A percentile compares a stretch with the other conserved stretches of the same genome.
Evolutionary conservation across 2,113 vertebrate species (phyloP).

Genomic region (Sebastes fasciatus): DNA sequence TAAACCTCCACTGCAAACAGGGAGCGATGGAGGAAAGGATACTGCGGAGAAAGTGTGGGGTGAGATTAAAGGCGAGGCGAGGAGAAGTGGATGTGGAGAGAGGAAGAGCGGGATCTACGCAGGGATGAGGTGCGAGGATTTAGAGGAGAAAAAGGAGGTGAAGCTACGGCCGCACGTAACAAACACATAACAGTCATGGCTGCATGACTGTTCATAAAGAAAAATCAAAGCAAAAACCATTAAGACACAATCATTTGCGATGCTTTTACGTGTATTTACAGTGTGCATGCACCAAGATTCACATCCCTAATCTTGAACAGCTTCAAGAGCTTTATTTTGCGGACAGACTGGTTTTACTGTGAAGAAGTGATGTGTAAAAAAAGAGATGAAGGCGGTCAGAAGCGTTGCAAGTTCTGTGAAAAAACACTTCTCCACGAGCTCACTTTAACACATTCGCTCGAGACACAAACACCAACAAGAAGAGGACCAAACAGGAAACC

Average conservation of each 20-base stretch:
- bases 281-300: background rate
- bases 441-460: background rate
- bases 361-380: background rate
- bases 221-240: background rate
- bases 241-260: background rate
- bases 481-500: conserved; percentile 70
- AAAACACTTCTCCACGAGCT: conserved; percentile 32
- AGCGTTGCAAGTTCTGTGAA: conserved; percentile 52
- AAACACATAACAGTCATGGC: no score
- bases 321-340: background rate
- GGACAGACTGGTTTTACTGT: background rate
- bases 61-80: conserved; percentile 48
- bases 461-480: conserved; percentile 44
- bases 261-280: background rate
- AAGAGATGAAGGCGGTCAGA: background rate
- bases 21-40: conserved; percentile 33
- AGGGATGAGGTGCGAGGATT: conserved; percentile 14
- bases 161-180: no score
- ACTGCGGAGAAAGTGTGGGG: conserved; percentile 33
- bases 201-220: no score
- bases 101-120: background rate
- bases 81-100: conserved; percentile 18
- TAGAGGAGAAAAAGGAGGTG: background rate
- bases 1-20: conserved; percentile 19
- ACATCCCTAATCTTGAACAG: background rate